These are phyloP conservation scores for Stenopsyche tienmushanensis DNA, from an alignment of 1,140 invertebrate genomes.

Conservation along the genomic window DNA sequence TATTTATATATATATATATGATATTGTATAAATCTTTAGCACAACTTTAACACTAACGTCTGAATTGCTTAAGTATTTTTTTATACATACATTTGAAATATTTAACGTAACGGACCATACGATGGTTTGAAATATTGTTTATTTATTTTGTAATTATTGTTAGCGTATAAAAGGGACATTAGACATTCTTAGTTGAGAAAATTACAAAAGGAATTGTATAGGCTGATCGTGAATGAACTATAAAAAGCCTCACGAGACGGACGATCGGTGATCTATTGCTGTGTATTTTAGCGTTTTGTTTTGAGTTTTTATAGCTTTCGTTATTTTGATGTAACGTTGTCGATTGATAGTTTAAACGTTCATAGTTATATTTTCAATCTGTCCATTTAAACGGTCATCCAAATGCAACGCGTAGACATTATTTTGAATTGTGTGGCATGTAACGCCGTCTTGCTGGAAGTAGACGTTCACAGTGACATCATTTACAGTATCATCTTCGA, in stretches of 20 bases:
- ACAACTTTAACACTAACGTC: constrained; percentile 19
- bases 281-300: too few relatives aligned
- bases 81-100: constrained; percentile 21
- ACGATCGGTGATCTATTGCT: too few relatives aligned
- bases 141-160: constrained; percentile 15
- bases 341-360: not conserved
- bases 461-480: too few relatives aligned
- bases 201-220: not conserved
- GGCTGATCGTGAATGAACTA: too few relatives aligned
- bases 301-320: not conserved
- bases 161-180: not conserved
- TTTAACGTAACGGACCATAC: constrained; percentile 7
- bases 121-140: constrained; percentile 14
- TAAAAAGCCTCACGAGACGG: too few relatives aligned
- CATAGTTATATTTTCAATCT: not conserved
- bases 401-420: not conserved
- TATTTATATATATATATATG: constrained; percentile 16
- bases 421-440: not conserved
- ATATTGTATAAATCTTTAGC: constrained; percentile 12
- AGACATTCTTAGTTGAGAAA: constrained; percentile 14
- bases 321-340: not conserved
- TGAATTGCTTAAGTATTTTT: constrained; percentile 25
- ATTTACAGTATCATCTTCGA: not conserved
- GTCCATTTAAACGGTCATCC: not conserved
- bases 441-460: too few relatives aligned